Conservation (phyloP, 2,113 vertebrate genomes). For the Laticauda laticaudata region DNA sequence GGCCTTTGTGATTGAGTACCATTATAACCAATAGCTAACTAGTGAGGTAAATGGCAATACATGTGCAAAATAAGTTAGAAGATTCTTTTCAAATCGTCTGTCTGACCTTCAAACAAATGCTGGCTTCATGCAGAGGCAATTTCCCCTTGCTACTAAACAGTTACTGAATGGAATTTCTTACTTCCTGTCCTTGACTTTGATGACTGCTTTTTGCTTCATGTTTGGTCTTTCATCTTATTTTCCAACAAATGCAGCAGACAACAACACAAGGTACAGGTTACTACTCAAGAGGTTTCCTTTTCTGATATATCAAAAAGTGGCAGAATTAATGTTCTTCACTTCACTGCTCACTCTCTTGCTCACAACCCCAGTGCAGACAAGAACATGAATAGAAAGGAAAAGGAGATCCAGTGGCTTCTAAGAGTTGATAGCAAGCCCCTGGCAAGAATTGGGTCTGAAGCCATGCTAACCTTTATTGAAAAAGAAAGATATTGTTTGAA, state of each 20-base stretch:
- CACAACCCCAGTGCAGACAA: not conserved
- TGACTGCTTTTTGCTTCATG: not conserved
- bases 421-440: not conserved
- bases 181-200: not conserved
- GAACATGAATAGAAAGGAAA: not conserved
- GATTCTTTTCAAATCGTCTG: accelerated
- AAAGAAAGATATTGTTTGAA: not conserved
- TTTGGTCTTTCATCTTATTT: not conserved
- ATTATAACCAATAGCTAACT: not conserved
- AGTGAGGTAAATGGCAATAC: accelerated
- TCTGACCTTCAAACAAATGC: not conserved
- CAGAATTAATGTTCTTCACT: not conserved
- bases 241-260: not conserved
- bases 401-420: not conserved
- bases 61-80: not conserved
- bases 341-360: not conserved
- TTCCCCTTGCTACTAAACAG: not conserved
- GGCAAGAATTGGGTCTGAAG: not conserved
- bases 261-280: not conserved
- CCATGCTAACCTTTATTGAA: not conserved
- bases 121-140: not conserved
- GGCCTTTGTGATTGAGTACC: not conserved
- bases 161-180: not conserved
- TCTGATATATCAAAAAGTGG: not conserved
- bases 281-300: not conserved